These are phyloP conservation scores for Pseudonaja textilis DNA, from an alignment of 2,113 vertebrate species.

Conservation along the genomic window DNA sequence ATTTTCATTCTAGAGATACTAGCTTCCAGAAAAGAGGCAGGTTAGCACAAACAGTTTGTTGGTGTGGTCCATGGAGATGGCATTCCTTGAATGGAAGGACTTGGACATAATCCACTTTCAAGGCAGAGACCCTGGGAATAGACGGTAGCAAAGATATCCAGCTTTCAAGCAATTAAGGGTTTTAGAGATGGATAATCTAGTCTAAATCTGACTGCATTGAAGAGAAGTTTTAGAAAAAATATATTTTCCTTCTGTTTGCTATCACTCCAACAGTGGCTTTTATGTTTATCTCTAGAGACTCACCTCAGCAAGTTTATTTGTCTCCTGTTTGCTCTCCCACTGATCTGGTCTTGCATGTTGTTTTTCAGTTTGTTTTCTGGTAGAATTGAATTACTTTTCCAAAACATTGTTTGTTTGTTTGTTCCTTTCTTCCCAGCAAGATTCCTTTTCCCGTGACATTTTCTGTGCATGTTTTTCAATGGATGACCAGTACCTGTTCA, in stretches of 20 bases:
- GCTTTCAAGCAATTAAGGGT: neutral
- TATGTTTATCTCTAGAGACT: neutral
- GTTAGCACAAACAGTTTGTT: neutral
- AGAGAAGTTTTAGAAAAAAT: neutral
- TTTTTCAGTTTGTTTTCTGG: neutral
- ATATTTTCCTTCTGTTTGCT: neutral
- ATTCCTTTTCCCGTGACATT: conserved; percentile 71
- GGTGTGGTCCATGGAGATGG: neutral
- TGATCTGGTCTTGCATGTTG: neutral
- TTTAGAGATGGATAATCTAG: neutral
- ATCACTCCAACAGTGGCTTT: neutral
- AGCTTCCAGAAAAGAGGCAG: neutral
- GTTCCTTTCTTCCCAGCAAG: conserved; percentile 58
- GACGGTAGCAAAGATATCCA: neutral
- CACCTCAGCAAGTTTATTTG: neutral
- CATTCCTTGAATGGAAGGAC: neutral
- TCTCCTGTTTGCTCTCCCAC: neutral
- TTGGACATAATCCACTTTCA: neutral
- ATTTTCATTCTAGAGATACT: neutral
- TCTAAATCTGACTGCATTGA: neutral
- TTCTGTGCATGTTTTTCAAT: conserved; percentile 78
- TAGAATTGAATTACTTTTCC: neutral
- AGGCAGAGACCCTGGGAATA: neutral
- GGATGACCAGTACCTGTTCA: conserved; percentile 71
- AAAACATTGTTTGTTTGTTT: fast-evolving